Evolutionary conservation across 2,797 vertebrate species (phyloP), one percentile per base, ranked within the genome.

Genomic region (Crax fasciolata): DNA sequence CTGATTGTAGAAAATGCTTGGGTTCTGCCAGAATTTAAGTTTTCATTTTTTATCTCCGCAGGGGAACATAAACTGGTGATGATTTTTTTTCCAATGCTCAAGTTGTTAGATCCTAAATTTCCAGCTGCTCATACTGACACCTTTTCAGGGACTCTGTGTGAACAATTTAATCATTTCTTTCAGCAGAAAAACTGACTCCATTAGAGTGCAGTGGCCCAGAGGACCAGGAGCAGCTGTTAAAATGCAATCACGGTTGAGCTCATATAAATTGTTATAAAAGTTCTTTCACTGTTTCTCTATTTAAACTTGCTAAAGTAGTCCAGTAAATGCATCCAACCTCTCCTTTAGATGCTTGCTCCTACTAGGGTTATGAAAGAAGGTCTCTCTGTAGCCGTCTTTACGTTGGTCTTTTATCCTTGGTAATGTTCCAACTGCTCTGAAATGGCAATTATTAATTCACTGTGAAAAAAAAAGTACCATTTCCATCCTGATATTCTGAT

Each of bases 61-160:
- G 66, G 77, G 92, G 9, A 94, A 90, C 63, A 49, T 95, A 96
- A 95, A 94, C 32, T 9, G 65, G 67, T 57, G 65, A 49, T 81
- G 27, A 49, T 18, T 89, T 96, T 76, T 76, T 96, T 86, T 3
- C 54, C 89, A 95, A 1, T 68, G 84, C 77, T 92, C 61, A 94
- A 84, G 67, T 88, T 80, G 81, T 95, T 96, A 97, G 97, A 97
- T 90, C 94, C 94, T 96, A 92, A 96, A 93, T 93, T 96, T 97
- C 84, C 86, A 91, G 86, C 74, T 96, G 93, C 76, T 94, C 14
- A 3, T 85, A 92, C 84, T 83, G 96, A 91, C 78, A 96, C 93
- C 76, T 95, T 97, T 97, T 94, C 88, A 95, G 88, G 38, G 89
- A 89, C 77, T 95, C 80, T 85, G 41, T 80, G 78, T 88, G 90